phyloP scores from a whole-genome alignment of 2,113 vertebrate species.

The Oxyruncus cristatus region DNA sequence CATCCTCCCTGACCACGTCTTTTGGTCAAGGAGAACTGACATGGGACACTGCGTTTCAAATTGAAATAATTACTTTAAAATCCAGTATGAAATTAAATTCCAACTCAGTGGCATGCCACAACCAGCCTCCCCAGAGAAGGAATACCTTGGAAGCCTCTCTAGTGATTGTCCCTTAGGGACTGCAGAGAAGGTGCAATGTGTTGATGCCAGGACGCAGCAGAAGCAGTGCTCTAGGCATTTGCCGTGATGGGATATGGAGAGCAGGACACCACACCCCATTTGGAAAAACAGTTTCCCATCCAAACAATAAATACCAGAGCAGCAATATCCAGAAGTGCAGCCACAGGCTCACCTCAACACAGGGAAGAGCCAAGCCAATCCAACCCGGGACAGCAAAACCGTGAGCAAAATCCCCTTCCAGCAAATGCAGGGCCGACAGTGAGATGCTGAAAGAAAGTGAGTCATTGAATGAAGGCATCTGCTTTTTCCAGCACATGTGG shows the following conservation, averaged over 20 bases:
- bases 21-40: background rate
- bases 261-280: background rate
- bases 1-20: fast-evolving
- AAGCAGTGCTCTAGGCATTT: fast-evolving
- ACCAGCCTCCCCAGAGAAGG: background rate
- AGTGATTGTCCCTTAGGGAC: background rate
- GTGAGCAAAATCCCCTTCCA: background rate
- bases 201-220: background rate
- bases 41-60: fast-evolving
- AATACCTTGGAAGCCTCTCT: background rate
- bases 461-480: background rate
- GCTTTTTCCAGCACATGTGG: background rate
- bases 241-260: fast-evolving
- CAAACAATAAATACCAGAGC: background rate
- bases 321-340: background rate
- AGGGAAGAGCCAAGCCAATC: background rate
- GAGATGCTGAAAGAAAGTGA: background rate
- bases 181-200: background rate
- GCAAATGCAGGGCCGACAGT: fast-evolving
- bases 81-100: background rate
- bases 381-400: background rate
- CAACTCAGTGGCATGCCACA: background rate
- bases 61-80: background rate
- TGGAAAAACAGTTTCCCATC: background rate
- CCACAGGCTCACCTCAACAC: fast-evolving